phyloP scores from a whole-genome alignment of 2,113 vertebrate genomes.

The Poecile atricapillus region DNA sequence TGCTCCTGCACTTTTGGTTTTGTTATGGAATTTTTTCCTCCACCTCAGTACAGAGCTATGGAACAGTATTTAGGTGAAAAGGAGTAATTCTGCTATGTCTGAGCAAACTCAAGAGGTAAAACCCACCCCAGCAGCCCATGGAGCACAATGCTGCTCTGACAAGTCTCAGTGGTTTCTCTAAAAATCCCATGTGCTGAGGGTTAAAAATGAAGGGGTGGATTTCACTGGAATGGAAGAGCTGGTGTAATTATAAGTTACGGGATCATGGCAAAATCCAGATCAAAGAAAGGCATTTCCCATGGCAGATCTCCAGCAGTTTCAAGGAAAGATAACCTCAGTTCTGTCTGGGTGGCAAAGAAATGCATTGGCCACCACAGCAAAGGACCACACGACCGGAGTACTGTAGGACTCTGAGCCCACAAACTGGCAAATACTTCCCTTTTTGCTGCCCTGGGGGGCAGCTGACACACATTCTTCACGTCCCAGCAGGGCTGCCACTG shows the following conservation, averaged over 20 bases:
- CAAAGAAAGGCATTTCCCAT: conserved; percentile 4
- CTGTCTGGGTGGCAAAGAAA: neutral
- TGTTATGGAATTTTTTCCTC: neutral
- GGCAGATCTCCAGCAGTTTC: conserved; percentile 2
- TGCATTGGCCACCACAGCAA: neutral
- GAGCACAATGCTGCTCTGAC: neutral
- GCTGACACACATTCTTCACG: rapidly evolving
- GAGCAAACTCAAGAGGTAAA: neutral
- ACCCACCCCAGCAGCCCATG: neutral
- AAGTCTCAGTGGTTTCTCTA: neutral
- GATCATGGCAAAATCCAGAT: neutral
- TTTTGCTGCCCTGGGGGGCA: neutral
- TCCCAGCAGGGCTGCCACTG: neutral
- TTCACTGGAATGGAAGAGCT: neutral
- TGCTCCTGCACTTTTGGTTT: neutral
- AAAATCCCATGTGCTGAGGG: neutral
- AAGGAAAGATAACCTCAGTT: neutral
- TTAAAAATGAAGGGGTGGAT: neutral
- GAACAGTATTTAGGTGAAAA: neutral
- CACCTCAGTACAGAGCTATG: neutral
- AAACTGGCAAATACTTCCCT: neutral
- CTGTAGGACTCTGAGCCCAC: neutral
- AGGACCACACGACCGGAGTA: neutral
- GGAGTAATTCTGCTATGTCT: neutral
- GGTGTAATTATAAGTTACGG: neutral